Conservation (phyloP, 2,888 invertebrate species). For the Nemapogon koenigi region DNA sequence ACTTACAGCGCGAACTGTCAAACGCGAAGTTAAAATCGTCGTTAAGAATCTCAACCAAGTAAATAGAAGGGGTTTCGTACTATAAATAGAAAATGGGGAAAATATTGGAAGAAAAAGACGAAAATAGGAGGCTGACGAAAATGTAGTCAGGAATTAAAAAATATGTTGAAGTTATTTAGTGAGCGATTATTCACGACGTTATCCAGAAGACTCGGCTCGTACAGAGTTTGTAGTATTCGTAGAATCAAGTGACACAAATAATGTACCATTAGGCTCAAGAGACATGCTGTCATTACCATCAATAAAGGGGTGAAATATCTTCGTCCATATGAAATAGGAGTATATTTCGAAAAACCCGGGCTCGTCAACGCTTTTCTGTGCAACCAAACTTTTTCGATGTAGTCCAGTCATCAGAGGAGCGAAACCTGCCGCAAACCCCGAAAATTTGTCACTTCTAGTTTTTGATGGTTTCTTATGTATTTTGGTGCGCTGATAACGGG, state of each 20-base stretch:
- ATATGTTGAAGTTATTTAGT: not conserved
- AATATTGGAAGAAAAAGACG: not conserved
- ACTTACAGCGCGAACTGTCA: no score
- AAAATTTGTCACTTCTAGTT: no score
- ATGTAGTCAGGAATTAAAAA: not conserved
- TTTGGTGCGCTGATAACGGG: no score
- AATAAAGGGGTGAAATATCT: constrained; percentile 7
- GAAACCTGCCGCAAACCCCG: no score
- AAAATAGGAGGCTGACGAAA: not conserved
- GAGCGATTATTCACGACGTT: not conserved
- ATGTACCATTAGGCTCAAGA: not conserved
- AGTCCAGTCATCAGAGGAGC: no score
- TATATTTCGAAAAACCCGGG: not conserved
- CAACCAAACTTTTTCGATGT: not conserved
- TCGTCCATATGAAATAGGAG: constrained; percentile 1
- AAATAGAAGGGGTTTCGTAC: no score
- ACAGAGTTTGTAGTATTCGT: constrained; percentile 2
- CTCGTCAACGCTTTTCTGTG: not conserved
- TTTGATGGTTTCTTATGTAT: no score
- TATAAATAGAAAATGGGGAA: not conserved
- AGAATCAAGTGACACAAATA: not conserved
- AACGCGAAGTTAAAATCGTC: no score
- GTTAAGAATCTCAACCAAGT: no score
- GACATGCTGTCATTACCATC: not conserved
- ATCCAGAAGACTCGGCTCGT: constrained; percentile 1